Evolutionary conservation across 2,113 vertebrate species (phyloP).

Genomic region (Poeciliopsis prolifica): DNA sequence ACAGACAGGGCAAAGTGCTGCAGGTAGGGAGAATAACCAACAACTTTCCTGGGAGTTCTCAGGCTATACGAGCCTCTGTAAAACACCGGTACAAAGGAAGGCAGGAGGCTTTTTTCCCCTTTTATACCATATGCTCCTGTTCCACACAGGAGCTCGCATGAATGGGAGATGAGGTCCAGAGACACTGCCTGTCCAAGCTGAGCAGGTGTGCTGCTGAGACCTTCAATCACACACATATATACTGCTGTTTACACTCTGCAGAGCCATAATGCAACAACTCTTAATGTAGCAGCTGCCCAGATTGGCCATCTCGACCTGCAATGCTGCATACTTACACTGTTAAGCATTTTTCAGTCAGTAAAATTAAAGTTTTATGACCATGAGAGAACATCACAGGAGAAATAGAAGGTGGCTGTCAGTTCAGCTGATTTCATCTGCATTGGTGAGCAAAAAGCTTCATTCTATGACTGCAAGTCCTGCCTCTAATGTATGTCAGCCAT

Average conservation of each 20-base stretch:
- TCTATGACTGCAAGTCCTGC: neutral
- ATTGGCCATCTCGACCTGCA: constrained; percentile 54
- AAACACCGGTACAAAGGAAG: constrained; percentile 62
- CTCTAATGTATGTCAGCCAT: neutral
- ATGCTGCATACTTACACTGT: constrained; percentile 47
- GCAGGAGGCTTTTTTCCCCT: constrained; percentile 10
- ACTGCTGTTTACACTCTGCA: constrained; percentile 54
- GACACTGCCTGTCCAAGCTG: constrained; percentile 58
- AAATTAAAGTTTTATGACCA: constrained; percentile 61
- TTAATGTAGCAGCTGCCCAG: constrained; percentile 62
- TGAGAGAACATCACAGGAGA: constrained; percentile 20
- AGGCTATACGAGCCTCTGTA: constrained; percentile 52
- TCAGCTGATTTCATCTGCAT: constrained; percentile 24
- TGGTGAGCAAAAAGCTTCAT: constrained; percentile 4
- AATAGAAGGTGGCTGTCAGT: constrained; percentile 34
- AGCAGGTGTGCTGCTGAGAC: constrained; percentile 68
- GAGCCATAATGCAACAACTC: constrained; percentile 57
- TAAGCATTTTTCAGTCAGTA: constrained; percentile 64
- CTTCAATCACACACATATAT: constrained; percentile 58
- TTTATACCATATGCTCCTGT: constrained; percentile 66
- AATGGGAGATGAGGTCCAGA: constrained; percentile 67
- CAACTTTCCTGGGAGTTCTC: constrained; percentile 52
- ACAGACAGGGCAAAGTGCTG: constrained; percentile 53
- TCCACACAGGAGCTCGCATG: constrained; percentile 57
- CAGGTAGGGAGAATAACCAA: constrained; percentile 46